A percentile compares a stretch with the other conserved stretches of the same genome.
Conservation (phyloP, 2,113 vertebrate species). For the Rhinopomastus cyanomelas region DNA sequence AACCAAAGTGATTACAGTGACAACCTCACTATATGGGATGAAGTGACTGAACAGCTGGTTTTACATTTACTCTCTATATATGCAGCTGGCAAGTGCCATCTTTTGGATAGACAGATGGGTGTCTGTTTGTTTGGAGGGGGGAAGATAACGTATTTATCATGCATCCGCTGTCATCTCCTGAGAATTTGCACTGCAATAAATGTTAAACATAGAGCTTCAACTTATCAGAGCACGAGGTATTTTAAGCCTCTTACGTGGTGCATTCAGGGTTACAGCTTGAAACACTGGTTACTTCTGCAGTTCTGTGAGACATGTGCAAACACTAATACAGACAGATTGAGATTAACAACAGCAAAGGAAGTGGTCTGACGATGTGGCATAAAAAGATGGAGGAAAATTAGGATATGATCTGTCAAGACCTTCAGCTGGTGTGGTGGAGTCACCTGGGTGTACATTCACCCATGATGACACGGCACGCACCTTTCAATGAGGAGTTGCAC, state of each 20-base stretch:
- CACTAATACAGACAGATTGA: not conserved
- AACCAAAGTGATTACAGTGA: constrained; percentile 53
- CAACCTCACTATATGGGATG: constrained; percentile 43
- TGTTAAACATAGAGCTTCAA: constrained; percentile 44
- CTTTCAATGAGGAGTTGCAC: not conserved
- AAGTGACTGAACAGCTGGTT: constrained; percentile 62
- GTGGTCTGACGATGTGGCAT: not conserved
- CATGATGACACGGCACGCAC: too few species aligned
- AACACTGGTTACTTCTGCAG: not conserved
- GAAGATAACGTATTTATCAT: constrained; percentile 33
- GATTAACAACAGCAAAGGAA: not conserved
- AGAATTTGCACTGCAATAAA: constrained; percentile 24
- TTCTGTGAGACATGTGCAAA: not conserved
- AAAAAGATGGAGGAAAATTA: not conserved
- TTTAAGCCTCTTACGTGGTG: constrained; percentile 11
- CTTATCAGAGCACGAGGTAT: constrained; percentile 19
- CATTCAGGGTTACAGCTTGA: not conserved
- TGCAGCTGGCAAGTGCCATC: constrained; percentile 45
- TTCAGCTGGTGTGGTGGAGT: not conserved
- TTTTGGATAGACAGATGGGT: constrained; percentile 43
- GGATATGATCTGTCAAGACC: not conserved
- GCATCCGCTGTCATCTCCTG: constrained; percentile 14
- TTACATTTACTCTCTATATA: constrained; percentile 58
- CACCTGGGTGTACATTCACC: fast-evolving
- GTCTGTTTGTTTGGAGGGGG: constrained; percentile 47